phyloP scores from a whole-genome alignment of 2,888 invertebrate genomes.

The Pelosia muscerda region DNA sequence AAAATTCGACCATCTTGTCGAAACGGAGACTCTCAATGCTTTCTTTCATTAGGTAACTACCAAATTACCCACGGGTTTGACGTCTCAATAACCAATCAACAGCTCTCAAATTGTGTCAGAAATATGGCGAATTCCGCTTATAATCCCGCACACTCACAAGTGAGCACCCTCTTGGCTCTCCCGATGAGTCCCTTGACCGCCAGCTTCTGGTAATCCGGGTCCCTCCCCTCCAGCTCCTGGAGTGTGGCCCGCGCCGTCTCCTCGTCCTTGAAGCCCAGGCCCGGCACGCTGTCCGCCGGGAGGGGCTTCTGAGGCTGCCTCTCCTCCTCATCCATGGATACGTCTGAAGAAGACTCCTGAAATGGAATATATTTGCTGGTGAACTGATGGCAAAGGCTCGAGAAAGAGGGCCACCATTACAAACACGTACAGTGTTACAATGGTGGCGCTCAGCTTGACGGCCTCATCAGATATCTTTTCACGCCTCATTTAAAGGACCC shows the following conservation, averaged over 20 bases:
- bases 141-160: conserved; percentile 78
- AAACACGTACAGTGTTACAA: too few species aligned
- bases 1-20: too few species aligned
- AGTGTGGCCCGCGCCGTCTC: conserved; percentile 90
- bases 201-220: conserved; percentile 92
- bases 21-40: too few species aligned
- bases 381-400: too few species aligned
- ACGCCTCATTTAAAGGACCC: too few species aligned
- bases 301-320: conserved; percentile 69
- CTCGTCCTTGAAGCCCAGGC: conserved; percentile 92
- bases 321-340: conserved; percentile 77
- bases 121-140: not conserved
- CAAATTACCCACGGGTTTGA: too few species aligned
- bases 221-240: conserved; percentile 88
- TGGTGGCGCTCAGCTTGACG: too few species aligned
- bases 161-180: conserved; percentile 90
- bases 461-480: too few species aligned
- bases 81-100: too few species aligned
- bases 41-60: too few species aligned
- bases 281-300: conserved; percentile 88
- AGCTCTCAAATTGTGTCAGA: not conserved
- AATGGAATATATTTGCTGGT: conserved; percentile 14
- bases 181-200: conserved; percentile 91
- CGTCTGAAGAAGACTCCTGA: conserved; percentile 79
- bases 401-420: too few species aligned